A percentile compares a stretch with the other conserved stretches of the same genome.
phyloP scores from a whole-genome alignment of 2,797 vertebrate genomes.

The Pampus argenteus region DNA sequence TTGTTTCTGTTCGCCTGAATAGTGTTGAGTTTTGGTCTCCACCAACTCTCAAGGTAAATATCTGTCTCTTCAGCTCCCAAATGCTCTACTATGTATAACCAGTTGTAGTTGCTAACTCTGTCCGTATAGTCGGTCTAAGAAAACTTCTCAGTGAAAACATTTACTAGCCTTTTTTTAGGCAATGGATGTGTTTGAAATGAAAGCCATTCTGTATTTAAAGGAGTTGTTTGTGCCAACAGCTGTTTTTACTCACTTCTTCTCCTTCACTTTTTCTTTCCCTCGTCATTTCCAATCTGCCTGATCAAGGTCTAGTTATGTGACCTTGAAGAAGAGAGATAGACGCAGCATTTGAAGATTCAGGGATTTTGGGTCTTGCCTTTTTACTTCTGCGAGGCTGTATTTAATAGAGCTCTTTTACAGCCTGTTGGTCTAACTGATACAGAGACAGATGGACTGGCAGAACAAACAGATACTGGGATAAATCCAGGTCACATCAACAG shows the following conservation, averaged over 20 bases:
- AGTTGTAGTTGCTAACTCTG: no score
- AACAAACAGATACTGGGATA: slow-evolving; percentile 33
- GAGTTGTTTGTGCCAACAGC: not conserved
- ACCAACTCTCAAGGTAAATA: no score
- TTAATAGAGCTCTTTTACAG: slow-evolving; percentile 73
- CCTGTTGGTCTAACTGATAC: slow-evolving; percentile 50
- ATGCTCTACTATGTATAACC: no score
- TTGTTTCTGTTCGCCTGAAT: no score
- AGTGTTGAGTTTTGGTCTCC: no score
- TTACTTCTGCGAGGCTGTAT: slow-evolving; percentile 49
- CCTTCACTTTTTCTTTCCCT: slow-evolving; percentile 1
- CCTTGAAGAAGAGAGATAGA: slow-evolving; percentile 37
- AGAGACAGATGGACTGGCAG: slow-evolving; percentile 47
- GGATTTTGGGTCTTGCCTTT: slow-evolving; percentile 44
- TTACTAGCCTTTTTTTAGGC: not conserved
- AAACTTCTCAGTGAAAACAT: no score
- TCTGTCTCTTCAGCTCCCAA: no score
- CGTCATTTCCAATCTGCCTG: not conserved
- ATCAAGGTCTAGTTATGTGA: slow-evolving; percentile 17
- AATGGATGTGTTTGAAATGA: not conserved
- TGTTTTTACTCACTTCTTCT: not conserved
- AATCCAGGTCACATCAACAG: no score
- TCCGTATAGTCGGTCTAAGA: no score
- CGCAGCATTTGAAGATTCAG: slow-evolving; percentile 70
- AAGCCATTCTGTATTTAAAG: not conserved